Conservation (phyloP, 1,140 invertebrate species). For the Bombus turneri region DNA sequence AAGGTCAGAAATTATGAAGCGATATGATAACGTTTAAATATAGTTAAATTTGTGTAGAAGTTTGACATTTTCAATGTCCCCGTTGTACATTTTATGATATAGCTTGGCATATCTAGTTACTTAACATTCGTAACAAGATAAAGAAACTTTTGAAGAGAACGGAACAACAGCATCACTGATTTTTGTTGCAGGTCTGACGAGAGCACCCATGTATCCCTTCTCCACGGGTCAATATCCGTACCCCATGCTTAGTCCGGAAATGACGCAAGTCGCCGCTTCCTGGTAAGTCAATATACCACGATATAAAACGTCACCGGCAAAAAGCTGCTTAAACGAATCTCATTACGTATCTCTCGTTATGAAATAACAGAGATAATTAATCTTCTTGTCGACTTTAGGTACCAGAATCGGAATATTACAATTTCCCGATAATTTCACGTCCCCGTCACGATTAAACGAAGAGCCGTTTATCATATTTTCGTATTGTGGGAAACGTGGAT, state of each 20-base stretch:
- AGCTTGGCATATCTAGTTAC: too few relatives aligned
- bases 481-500: background rate
- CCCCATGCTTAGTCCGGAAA: constrained; percentile 96
- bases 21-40: too few relatives aligned
- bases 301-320: constrained; percentile 21
- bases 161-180: background rate
- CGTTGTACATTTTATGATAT: too few relatives aligned
- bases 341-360: constrained; percentile 5
- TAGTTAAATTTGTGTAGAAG: too few relatives aligned
- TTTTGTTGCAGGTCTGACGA: constrained; percentile 89
- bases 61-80: too few relatives aligned
- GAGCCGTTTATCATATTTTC: background rate
- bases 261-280: constrained; percentile 95
- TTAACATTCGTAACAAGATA: background rate
- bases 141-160: background rate
- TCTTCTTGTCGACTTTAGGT: background rate
- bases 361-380: background rate
- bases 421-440: background rate
- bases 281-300: constrained; percentile 88
- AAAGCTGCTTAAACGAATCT: constrained; percentile 8
- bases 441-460: background rate
- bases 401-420: background rate
- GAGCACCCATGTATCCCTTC: constrained; percentile 96
- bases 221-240: constrained; percentile 94
- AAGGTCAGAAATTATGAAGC: too few relatives aligned